Conservation (phyloP, 1,140 invertebrate genomes). For the Diachasmimorpha longicaudata region DNA sequence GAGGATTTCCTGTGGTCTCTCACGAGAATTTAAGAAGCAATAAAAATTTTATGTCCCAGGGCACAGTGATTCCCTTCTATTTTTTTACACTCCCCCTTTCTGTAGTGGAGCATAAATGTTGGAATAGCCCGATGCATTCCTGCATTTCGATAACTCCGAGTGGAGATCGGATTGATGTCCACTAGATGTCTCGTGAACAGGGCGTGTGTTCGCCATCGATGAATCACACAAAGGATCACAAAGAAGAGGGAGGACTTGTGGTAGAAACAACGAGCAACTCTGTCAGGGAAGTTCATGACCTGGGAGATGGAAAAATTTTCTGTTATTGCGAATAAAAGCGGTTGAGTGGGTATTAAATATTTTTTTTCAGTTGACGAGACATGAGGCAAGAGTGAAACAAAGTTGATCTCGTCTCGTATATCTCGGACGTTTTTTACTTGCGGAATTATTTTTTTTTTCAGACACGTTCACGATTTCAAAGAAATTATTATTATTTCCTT, state of each 20-base stretch:
- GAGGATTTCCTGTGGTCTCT: not conserved
- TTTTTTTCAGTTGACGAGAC: not conserved
- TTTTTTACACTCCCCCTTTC: not conserved
- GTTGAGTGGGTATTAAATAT: not conserved
- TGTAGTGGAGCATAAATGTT: not conserved
- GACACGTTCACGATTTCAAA: too few relatives aligned
- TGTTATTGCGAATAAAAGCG: not conserved
- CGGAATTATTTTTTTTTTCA: too few relatives aligned
- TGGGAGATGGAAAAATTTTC: not conserved
- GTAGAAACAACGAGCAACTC: not conserved
- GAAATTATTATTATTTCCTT: too few relatives aligned
- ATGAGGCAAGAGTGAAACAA: not conserved
- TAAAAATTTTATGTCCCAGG: slow-evolving; percentile 7
- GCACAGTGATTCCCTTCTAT: not conserved
- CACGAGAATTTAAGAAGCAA: slow-evolving; percentile 7
- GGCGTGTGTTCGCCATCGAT: not conserved
- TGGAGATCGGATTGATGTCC: not conserved
- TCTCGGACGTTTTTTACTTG: not conserved
- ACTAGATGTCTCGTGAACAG: not conserved
- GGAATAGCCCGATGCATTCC: not conserved
- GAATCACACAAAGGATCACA: not conserved
- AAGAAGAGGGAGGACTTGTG: not conserved
- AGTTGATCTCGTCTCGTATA: not conserved
- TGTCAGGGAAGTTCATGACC: not conserved
- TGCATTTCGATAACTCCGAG: not conserved